A percentile compares a stretch with the other conserved stretches of the same genome.
phyloP scores from a whole-genome alignment of 2,888 invertebrate species.

The Nomada ferruginata region DNA sequence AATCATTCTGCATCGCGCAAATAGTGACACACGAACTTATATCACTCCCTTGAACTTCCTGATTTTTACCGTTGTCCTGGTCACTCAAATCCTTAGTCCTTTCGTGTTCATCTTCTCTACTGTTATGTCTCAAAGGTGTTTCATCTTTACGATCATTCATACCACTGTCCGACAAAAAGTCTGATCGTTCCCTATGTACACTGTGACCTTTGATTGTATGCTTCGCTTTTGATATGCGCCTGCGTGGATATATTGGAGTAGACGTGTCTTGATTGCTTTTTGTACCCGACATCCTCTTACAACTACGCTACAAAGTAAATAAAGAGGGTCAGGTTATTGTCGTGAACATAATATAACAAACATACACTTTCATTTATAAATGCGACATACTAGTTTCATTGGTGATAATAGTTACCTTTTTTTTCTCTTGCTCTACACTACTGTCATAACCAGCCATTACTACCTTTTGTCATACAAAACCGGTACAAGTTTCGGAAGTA shows the following conservation, averaged over 20 bases:
- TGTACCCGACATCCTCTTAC: not conserved
- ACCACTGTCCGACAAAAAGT: conserved; percentile 31
- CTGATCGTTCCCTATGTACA: conserved; percentile 37
- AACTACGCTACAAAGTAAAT: conserved; percentile 1
- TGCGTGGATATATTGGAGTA: conserved; percentile 57
- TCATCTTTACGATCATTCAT: conserved; percentile 50
- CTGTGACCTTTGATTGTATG: conserved; percentile 50
- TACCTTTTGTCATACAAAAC: not conserved
- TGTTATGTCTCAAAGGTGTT: conserved; percentile 60
- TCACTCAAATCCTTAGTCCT: conserved; percentile 68
- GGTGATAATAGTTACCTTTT: conserved; percentile 19
- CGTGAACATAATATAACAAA: not conserved
- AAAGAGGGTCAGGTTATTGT: conserved; percentile 1
- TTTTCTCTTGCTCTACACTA: not conserved
- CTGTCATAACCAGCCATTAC: conserved; percentile 16
- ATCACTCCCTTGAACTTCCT: conserved; percentile 61
- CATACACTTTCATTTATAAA: not conserved
- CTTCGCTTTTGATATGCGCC: conserved; percentile 65
- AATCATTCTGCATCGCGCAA: not conserved
- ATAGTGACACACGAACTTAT: conserved; percentile 57
- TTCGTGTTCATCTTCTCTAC: conserved; percentile 67
- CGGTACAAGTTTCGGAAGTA: not conserved
- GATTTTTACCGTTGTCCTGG: conserved; percentile 67
- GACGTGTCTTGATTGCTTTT: conserved; percentile 71
- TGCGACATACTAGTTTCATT: not conserved